A percentile compares a stretch with the other conserved stretches of the same genome.
Conservation (phyloP, 1,140 invertebrate genomes). For the Idris sp. region DNA sequence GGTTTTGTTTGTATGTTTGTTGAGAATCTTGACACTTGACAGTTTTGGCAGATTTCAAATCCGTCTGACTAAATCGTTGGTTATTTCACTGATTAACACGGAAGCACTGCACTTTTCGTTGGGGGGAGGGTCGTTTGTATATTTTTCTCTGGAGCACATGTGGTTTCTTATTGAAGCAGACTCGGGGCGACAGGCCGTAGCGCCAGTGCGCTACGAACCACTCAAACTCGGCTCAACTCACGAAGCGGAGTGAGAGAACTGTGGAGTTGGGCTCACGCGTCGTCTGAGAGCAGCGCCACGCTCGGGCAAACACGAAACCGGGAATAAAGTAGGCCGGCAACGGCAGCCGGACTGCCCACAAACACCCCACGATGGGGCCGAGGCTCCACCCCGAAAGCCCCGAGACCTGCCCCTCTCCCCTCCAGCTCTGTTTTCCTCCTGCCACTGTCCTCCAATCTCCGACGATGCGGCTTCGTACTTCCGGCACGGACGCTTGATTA, state of each 20-base stretch:
- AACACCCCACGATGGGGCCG: slow-evolving; percentile 33
- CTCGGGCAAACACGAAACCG: slow-evolving; percentile 49
- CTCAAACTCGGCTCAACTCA: slow-evolving; percentile 66
- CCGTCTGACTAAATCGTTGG: no score
- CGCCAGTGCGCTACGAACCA: slow-evolving; percentile 54
- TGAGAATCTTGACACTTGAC: no score
- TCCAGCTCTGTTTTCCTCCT: slow-evolving; percentile 37
- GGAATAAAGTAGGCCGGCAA: slow-evolving; percentile 65
- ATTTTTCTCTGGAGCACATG: no score
- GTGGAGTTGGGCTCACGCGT: slow-evolving; percentile 43
- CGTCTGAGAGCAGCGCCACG: slow-evolving; percentile 64
- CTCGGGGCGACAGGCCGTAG: slow-evolving; percentile 39
- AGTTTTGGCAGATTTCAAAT: no score
- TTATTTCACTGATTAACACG: no score
- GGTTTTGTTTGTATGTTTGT: no score
- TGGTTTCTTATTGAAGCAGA: slow-evolving; percentile 38
- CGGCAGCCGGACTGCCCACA: slow-evolving; percentile 61
- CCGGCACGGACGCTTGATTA: slow-evolving; percentile 51
- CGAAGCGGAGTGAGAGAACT: slow-evolving; percentile 74
- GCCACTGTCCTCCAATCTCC: slow-evolving; percentile 54
- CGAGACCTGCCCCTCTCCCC: slow-evolving; percentile 33
- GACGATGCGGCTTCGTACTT: slow-evolving; percentile 51
- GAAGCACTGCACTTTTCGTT: no score
- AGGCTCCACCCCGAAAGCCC: slow-evolving; percentile 51
- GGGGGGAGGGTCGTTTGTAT: no score